phyloP scores from a whole-genome alignment of 2,113 vertebrate genomes.

The Probosciger aterrimus region DNA sequence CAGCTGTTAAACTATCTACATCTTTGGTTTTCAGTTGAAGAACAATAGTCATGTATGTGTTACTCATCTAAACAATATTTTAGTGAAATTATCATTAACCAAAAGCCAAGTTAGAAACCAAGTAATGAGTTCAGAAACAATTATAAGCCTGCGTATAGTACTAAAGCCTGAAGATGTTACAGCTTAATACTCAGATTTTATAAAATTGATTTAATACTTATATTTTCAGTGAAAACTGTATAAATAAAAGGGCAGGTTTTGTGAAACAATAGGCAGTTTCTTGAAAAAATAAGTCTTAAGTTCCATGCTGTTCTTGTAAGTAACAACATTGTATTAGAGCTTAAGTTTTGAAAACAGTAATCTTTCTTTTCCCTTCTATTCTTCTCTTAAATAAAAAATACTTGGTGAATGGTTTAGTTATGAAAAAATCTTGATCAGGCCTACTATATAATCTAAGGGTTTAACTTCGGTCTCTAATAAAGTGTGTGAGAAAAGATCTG shows the following conservation, averaged over 20 bases:
- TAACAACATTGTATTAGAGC: fast-evolving
- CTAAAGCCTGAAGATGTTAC: background rate
- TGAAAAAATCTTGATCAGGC: background rate
- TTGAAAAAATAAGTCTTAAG: background rate
- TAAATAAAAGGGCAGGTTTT: background rate
- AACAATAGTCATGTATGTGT: background rate
- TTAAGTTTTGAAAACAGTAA: background rate
- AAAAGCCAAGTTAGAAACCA: background rate
- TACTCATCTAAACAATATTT: background rate
- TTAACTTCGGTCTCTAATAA: background rate
- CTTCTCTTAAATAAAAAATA: background rate
- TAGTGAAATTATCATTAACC: background rate
- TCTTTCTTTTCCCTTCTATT: background rate
- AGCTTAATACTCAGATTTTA: background rate
- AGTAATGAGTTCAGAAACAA: background rate
- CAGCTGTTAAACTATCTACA: background rate
- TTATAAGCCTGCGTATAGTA: background rate
- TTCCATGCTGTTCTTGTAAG: background rate
- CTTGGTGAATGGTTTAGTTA: background rate
- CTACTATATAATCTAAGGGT: background rate
- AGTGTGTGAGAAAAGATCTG: background rate
- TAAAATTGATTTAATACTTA: background rate
- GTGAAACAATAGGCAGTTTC: background rate
- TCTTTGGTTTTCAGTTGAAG: background rate
- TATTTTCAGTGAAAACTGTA: background rate